Evolutionary conservation across 2,797 vertebrate species (phyloP), one percentile per base, ranked within the genome.

Genomic region (Scolopax rusticola): DNA sequence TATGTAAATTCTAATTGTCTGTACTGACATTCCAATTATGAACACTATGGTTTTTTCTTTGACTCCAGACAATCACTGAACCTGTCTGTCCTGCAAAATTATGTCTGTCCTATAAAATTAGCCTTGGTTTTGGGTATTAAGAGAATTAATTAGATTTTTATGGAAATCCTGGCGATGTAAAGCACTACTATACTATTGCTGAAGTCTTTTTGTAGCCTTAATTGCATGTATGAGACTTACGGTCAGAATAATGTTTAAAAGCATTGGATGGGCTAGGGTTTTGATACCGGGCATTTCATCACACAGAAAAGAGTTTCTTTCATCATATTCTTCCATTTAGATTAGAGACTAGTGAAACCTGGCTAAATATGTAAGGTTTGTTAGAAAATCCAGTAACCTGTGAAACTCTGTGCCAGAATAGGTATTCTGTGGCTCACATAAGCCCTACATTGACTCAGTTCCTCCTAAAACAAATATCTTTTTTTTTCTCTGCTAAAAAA

Each of bases 381-480:
- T 57, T 73, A 71, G 70, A 43, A 89, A 92, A 95, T 97, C 82
- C 67, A 89, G 23, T 81, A 73, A 71, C 86, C 86, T 87, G 33
- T 87, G 85, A 47, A 84, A 36, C 23, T 80, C 57, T 23, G 24
- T 90, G 81, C 68, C 79, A 75, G 68, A 95, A 96, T 18, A 48
- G 41, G 28, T 59, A 61, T 54, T 20, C 43, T 41, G n/a, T 47
- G 43, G 9, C 41, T 84, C 36, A 60, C 41, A 45, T 60, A 60
- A 96, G 21, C 27, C 47, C 33, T 91, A 54, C 74, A 57, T 89
- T 80, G 81, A 96, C 21, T 75, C 84, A 93, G 48, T 74, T 95
- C 90, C 81, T 96, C 87, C 36, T 87, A 96, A 97, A 97, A 92
- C 67, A 95, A 90, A 41, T n/a, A 10, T 79, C 13, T 6, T 53